Evolutionary conservation across 1,140 invertebrate genomes (phyloP).

Genomic region (Brachionus manjavacas): DNA sequence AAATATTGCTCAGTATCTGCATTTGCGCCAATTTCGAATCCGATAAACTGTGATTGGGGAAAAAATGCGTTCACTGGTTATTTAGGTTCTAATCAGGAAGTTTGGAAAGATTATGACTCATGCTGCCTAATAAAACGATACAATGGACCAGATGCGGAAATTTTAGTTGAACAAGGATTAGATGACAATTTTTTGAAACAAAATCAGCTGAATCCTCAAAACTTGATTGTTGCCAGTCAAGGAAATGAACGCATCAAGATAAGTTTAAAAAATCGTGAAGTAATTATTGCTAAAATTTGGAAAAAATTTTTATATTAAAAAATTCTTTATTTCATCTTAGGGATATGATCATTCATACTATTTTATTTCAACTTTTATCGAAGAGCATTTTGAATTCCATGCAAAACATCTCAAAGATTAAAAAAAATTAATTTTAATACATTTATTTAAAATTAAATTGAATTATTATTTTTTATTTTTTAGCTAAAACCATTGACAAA

Average conservation of each 20-base stretch:
- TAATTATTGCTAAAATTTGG: constrained; percentile 40
- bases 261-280: constrained; percentile 71
- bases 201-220: constrained; percentile 77
- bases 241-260: constrained; percentile 64
- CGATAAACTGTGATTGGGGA: constrained; percentile 73
- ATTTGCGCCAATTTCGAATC: constrained; percentile 94
- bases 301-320: background rate
- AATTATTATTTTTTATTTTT: too few species aligned
- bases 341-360: constrained; percentile 95
- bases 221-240: constrained; percentile 70
- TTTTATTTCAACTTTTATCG: constrained; percentile 86
- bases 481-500: too few species aligned
- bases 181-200: constrained; percentile 74
- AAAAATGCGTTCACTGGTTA: constrained; percentile 76
- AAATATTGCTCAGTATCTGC: constrained; percentile 83
- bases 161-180: constrained; percentile 64
- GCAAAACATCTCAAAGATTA: constrained; percentile 60
- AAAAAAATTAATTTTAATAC: constrained; percentile 10
- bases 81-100: constrained; percentile 62
- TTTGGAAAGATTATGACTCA: constrained; percentile 68
- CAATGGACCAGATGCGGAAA: constrained; percentile 63
- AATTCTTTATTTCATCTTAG: constrained; percentile 46
- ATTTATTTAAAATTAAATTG: background rate
- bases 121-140: constrained; percentile 73
- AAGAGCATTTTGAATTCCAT: constrained; percentile 86